Percentiles rank a stretch among this genome's conserved stretches.
Evolutionary conservation across 2,797 vertebrate genomes (phyloP).

Genomic region (Melanogrammus aeglefinus): DNA sequence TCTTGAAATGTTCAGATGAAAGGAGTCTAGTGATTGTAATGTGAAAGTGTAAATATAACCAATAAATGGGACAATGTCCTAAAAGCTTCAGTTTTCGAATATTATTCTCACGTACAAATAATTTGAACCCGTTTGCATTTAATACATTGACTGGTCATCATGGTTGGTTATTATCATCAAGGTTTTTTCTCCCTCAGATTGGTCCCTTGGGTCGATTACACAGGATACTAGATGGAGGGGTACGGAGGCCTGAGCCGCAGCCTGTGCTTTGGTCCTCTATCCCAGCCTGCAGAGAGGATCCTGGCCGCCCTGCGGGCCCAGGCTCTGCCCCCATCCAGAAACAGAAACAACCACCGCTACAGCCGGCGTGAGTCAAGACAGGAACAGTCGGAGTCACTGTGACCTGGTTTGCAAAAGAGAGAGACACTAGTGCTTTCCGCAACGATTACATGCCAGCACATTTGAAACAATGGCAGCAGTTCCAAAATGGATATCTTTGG

Average conservation of each 20-base stretch:
- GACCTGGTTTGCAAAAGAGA: constrained; percentile 57
- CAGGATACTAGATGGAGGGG: constrained; percentile 69
- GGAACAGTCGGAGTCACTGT: constrained; percentile 65
- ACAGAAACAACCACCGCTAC: constrained; percentile 22
- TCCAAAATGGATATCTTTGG: not conserved
- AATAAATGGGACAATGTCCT: not conserved
- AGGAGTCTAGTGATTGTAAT: too few relatives aligned
- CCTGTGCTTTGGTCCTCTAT: constrained; percentile 74
- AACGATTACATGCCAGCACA: not conserved
- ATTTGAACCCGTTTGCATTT: not conserved
- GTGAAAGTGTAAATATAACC: not conserved
- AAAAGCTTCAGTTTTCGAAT: not conserved
- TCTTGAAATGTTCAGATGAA: not conserved
- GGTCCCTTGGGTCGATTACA: too few relatives aligned
- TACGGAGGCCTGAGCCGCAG: constrained; percentile 32
- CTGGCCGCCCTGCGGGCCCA: constrained; percentile 76
- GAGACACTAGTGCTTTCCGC: not conserved
- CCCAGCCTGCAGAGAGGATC: constrained; percentile 78
- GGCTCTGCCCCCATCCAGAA: constrained; percentile 50
- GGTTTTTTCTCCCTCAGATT: not conserved
- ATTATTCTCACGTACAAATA: not conserved
- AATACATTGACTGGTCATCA: not conserved
- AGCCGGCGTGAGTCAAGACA: not conserved
- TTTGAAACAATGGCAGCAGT: not conserved
- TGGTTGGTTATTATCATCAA: not conserved